These are phyloP conservation scores for Ictalurus punctatus DNA, from an alignment of 2,113 vertebrate genomes.

Conservation along the genomic window DNA sequence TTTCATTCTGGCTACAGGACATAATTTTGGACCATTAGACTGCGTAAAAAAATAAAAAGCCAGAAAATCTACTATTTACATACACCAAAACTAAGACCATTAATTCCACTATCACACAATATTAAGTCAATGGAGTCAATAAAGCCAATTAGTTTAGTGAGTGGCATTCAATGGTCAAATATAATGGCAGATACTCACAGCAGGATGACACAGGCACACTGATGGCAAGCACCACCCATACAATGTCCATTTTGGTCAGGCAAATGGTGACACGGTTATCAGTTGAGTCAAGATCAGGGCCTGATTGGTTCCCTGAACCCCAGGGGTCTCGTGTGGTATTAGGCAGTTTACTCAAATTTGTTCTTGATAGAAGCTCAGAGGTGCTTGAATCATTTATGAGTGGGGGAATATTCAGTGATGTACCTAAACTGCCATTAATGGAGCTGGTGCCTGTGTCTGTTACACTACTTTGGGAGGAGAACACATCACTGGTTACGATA, in stretches of 20 bases:
- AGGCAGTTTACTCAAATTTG: slow-evolving; percentile 83
- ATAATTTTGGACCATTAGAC: background rate
- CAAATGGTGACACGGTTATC: slow-evolving; percentile 85
- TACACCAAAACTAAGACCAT: background rate
- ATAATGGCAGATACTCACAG: slow-evolving; percentile 79
- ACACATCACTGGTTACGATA: slow-evolving; percentile 40
- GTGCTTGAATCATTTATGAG: slow-evolving; percentile 68
- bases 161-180: background rate
- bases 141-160: background rate
- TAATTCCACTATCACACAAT: background rate
- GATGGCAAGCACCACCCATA: slow-evolving; percentile 94
- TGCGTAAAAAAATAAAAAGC: background rate
- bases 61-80: background rate
- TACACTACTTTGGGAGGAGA: slow-evolving; percentile 34
- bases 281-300: slow-evolving; percentile 77
- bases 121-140: background rate
- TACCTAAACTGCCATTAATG: slow-evolving; percentile 57
- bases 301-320: slow-evolving; percentile 80
- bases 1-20: background rate
- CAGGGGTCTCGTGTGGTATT: slow-evolving; percentile 80
- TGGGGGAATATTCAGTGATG: background rate
- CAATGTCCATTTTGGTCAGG: slow-evolving; percentile 91
- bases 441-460: slow-evolving; percentile 60
- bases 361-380: slow-evolving; percentile 76
- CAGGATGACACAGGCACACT: slow-evolving; percentile 93